Conservation (phyloP, 1,140 invertebrate genomes). For the Thaumatotibia leucotreta region DNA sequence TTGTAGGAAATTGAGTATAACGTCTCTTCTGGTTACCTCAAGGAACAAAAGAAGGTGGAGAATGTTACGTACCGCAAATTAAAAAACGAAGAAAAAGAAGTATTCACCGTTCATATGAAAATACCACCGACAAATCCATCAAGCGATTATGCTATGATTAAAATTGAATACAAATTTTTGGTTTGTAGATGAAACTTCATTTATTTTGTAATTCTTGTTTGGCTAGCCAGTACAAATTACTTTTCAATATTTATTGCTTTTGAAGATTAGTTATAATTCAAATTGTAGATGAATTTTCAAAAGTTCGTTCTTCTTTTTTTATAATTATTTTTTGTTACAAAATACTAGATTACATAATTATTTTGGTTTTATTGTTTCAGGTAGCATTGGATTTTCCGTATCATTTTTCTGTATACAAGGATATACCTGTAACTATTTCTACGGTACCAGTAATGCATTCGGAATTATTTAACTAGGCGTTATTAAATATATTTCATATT, state of each 20-base stretch:
- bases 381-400: constrained; percentile 46
- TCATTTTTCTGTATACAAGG: constrained; percentile 40
- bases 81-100: constrained; percentile 30
- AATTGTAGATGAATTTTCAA: no score
- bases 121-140: constrained; percentile 45
- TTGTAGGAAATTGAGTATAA: constrained; percentile 57
- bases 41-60: constrained; percentile 42
- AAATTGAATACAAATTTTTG: constrained; percentile 50
- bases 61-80: constrained; percentile 38
- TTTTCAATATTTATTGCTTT: no score
- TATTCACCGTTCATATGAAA: constrained; percentile 40
- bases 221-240: no score
- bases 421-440: constrained; percentile 51
- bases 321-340: no score
- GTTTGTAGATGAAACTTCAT: no score
- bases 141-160: constrained; percentile 45
- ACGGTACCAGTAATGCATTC: constrained; percentile 44
- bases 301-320: no score
- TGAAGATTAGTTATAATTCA: no score
- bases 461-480: constrained; percentile 22
- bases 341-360: no score
- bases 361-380: no score
- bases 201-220: no score
- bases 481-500: background rate
- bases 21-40: constrained; percentile 41